Base-by-base conservation (phyloP, 1,140 invertebrate genomes). In the Musca domestica region DNA sequence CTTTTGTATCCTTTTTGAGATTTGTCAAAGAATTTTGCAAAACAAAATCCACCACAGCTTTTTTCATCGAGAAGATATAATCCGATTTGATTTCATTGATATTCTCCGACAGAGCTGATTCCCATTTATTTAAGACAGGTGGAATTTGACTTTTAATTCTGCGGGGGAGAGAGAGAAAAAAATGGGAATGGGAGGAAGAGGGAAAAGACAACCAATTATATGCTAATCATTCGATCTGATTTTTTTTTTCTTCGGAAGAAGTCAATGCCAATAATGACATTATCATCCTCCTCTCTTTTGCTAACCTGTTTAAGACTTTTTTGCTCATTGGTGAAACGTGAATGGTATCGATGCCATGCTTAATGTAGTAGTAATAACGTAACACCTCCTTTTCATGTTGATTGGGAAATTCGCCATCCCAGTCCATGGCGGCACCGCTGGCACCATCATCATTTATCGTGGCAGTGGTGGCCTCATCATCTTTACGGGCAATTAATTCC, bases 361-460 rank as follows among this genome's bases (percentile, higher is more conserved):
- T 89, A 64, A 96, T 88, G 74, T 95, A 97, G 82, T 94, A 95
- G 78, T 95, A 93, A 83, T 96, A 96, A 71, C 92, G 86, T 72
- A 93, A 79, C 71, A 92, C 81, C 74, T 92, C 87, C 66, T 87
- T 87, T 72, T 93, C 90, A 30, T 86, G 83, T 9, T 85, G 83
- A 17, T 85, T 84, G 30, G 88, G 86, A 73, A 87, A 84, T 22
- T 71, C 64, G 56, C 82, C 73, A 1, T 49, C 89, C 61, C 91
- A 83, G 73, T 88, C 86, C 52, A 94, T 87, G 46, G 22, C 17
- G 41, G 1, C 19, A 3, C 7, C 23, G 9, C 12, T 4, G 30
- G 0, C 73, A 71, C 41, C 46, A 20, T 17, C 34, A 41, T 41
- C 34, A 12, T 5, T 41, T 12, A 41, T 41, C 5, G 22, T 14